These are phyloP conservation scores for Palythoa grandis DNA, from an alignment of 92 coral and sea anemone species.

Conservation along the genomic window DNA sequence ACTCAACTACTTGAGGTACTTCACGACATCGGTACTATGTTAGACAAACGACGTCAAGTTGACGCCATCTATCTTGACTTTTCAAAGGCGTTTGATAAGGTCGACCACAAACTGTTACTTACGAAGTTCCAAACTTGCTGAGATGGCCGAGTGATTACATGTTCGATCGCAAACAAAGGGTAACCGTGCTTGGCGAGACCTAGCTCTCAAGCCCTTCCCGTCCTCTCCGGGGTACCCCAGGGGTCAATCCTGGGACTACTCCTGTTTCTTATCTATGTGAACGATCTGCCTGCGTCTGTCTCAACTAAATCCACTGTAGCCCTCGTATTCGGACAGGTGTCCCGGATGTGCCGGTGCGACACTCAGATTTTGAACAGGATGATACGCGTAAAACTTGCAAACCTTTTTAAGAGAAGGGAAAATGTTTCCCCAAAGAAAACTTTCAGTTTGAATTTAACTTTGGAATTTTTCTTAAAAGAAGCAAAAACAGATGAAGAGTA, in stretches of 20 bases:
- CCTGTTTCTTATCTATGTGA: background rate
- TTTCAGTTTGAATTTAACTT: too few species aligned
- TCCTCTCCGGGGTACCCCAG: background rate
- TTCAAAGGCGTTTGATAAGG: background rate
- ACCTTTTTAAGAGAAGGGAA: too few species aligned
- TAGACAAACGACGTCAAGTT: constrained; percentile 64
- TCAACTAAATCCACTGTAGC: background rate
- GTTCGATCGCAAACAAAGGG: background rate
- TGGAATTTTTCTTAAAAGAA: too few species aligned
- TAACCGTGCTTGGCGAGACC: background rate
- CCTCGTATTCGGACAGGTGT: too few species aligned
- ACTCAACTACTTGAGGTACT: too few species aligned
- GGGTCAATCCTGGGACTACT: background rate
- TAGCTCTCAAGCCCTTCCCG: background rate
- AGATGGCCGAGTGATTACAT: background rate
- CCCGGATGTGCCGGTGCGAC: too few species aligned
- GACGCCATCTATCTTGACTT: background rate
- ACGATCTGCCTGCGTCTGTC: background rate
- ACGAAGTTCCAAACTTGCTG: too few species aligned
- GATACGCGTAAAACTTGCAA: too few species aligned
- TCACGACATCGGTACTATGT: too few species aligned
- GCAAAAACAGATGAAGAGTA: too few species aligned
- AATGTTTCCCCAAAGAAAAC: too few species aligned
- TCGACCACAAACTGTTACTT: background rate
- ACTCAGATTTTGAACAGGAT: too few species aligned